Evolutionary conservation across 2,113 vertebrate species (phyloP).

Genomic region (Proterorhinus semilunaris): DNA sequence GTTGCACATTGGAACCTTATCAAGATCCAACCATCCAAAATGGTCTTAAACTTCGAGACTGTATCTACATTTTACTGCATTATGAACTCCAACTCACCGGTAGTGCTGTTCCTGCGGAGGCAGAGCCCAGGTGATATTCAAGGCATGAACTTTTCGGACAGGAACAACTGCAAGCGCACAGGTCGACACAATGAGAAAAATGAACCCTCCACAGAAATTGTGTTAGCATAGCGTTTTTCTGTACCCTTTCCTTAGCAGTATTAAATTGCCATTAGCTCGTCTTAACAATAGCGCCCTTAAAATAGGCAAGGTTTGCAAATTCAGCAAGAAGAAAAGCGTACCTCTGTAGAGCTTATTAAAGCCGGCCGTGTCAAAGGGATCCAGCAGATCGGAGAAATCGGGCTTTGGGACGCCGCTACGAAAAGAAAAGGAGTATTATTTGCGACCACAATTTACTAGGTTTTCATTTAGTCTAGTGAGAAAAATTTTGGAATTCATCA

Average conservation of each 20-base stretch:
- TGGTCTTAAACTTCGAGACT: too few relatives aligned
- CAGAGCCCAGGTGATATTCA: conserved; percentile 94
- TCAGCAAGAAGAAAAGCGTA: conserved; percentile 44
- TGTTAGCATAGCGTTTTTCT: conserved; percentile 2
- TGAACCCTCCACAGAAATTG: background rate
- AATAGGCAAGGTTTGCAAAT: conserved; percentile 5
- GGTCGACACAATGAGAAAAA: conserved; percentile 9
- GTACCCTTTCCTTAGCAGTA: background rate
- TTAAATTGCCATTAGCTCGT: background rate
- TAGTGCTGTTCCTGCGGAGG: conserved; percentile 90
- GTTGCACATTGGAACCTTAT: too few relatives aligned
- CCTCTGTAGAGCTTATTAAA: conserved; percentile 96
- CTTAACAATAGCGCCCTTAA: background rate
- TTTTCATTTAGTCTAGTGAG: background rate
- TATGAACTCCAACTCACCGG: conserved; percentile 75
- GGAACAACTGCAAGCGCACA: conserved; percentile 85
- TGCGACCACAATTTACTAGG: too few relatives aligned
- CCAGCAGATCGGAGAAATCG: conserved; percentile 85
- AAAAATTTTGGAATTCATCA: too few relatives aligned
- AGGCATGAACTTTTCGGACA: conserved; percentile 88
- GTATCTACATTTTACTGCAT: conserved; percentile 1
- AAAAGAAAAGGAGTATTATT: conserved; percentile 9
- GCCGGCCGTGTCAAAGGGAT: conserved; percentile 90
- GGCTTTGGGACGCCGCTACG: conserved; percentile 83
- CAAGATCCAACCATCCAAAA: too few relatives aligned